phyloP scores from a whole-genome alignment of 1,140 invertebrate genomes.

The Hormaphis cornu region DNA sequence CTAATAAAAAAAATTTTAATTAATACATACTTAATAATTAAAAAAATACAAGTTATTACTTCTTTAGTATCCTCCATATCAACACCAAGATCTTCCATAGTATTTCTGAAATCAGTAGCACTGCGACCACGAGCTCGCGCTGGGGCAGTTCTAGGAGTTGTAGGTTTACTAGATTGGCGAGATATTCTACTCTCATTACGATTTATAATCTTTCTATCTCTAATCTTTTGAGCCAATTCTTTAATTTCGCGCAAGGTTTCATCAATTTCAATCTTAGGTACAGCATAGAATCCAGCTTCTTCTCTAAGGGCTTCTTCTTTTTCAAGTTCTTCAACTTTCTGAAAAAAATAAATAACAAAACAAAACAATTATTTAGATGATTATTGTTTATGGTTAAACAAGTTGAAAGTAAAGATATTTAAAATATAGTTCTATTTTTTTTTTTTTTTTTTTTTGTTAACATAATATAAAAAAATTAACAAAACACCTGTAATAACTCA shows the following conservation, averaged over 20 bases:
- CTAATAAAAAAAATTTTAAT: conserved; percentile 42
- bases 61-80: conserved; percentile 68
- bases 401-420: background rate
- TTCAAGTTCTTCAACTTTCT: conserved; percentile 87
- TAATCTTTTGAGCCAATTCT: conserved; percentile 73
- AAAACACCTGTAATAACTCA: conserved; percentile 81
- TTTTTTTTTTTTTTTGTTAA: no score
- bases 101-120: conserved; percentile 57
- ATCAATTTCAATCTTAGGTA: conserved; percentile 75
- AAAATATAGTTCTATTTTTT: no score
- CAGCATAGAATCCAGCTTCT: conserved; percentile 78
- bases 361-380: background rate
- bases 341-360: conserved; percentile 41
- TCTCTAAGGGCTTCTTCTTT: conserved; percentile 79
- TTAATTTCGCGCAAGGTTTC: conserved; percentile 79
- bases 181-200: conserved; percentile 63
- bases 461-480: background rate
- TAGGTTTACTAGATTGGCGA: conserved; percentile 72
- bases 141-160: conserved; percentile 65
- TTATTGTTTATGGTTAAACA: background rate
- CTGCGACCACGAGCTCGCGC: conserved; percentile 65
- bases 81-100: conserved; percentile 85
- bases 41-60: conserved; percentile 42
- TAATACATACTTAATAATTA: background rate
- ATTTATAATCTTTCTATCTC: conserved; percentile 75